Evolutionary conservation across 2,888 invertebrate genomes (phyloP).

Genomic region (Clunio marinus): DNA sequence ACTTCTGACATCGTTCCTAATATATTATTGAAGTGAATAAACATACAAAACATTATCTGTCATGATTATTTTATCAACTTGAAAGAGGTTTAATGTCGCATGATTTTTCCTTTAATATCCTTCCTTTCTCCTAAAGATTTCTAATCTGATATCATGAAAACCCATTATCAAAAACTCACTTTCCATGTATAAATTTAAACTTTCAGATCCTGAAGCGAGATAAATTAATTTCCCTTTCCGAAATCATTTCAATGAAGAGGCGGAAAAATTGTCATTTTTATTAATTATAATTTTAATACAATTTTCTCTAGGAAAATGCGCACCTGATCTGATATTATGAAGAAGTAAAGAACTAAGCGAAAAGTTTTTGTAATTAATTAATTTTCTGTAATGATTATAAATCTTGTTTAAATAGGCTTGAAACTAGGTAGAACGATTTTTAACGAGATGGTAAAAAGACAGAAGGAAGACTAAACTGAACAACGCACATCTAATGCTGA

Average conservation of each 20-base stretch:
- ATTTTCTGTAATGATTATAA: conserved; percentile 38
- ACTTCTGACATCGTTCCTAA: conserved; percentile 6
- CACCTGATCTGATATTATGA: conserved; percentile 28
- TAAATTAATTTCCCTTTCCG: not conserved
- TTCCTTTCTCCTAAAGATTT: not conserved
- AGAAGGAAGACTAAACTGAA: not conserved
- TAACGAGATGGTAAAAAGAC: not conserved
- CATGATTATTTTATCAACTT: not conserved
- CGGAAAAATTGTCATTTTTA: conserved; percentile 16
- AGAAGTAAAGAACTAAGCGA: not conserved
- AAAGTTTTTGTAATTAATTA: conserved; percentile 36
- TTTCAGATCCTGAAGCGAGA: not conserved
- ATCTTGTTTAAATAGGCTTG: conserved; percentile 34
- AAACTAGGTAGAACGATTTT: conserved; percentile 11
- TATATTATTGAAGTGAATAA: not conserved
- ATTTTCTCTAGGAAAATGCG: not conserved
- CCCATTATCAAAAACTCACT: not conserved
- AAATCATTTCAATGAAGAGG: not conserved
- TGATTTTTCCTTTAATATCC: too few species aligned
- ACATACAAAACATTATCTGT: not conserved
- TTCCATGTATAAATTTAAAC: not conserved
- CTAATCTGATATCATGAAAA: not conserved
- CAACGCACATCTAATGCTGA: not conserved
- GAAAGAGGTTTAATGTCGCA: not conserved
- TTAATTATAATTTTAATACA: conserved; percentile 29